Evolutionary conservation across 2,113 vertebrate genomes (phyloP), one percentile per base, ranked within the genome.

Genomic region (Colius striatus): DNA sequence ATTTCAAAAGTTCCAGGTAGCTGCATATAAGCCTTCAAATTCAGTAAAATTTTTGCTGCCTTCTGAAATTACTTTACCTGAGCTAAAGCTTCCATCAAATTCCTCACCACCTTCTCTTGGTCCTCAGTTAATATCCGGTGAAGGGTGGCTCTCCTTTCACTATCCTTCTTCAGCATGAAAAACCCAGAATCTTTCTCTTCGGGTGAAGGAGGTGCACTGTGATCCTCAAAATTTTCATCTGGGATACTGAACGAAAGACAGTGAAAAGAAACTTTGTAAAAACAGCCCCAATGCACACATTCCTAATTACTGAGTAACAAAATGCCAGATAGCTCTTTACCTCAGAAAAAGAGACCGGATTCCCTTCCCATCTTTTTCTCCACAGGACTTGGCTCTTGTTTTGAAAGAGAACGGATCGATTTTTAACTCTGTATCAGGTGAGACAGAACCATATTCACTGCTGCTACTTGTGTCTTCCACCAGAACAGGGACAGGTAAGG

Each of bases 151-250:
- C 99, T 98, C 76, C 99, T 97, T 95, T 99, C 99, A 55, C 99
- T 99, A 94, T 99, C 99, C 83, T 99, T 99, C 85, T 98, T 98
- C 58, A 99, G 97, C 99, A 99, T 98, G 71, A 99, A 99, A 97
- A 99, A 99, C 5, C 99, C 99, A 0, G 99, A 98, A 82, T 99
- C 99, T 82, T 99, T 99, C 92, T 99, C 99, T 90, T 99, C 99
- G 1, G 99, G 99, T 55, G 99, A 99, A 4, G 99, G 99, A 15
- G 99, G 99, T 5, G 99, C 99, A 25, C 99, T 99, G 97, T 99
- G 99, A 95, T 99, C 99, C 94, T 99, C 99, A 86, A 99, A 99
- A 95, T 99, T 99, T 96, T 99, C 99, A 95, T 99, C 99, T 19
- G 99, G 99, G 87, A 99, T 99, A 95, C 99, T 99, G 93, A 53